A percentile compares a stretch with the other conserved stretches of the same genome.
phyloP scores from a whole-genome alignment of 1,140 invertebrate species.

The Bombus cullumanus region DNA sequence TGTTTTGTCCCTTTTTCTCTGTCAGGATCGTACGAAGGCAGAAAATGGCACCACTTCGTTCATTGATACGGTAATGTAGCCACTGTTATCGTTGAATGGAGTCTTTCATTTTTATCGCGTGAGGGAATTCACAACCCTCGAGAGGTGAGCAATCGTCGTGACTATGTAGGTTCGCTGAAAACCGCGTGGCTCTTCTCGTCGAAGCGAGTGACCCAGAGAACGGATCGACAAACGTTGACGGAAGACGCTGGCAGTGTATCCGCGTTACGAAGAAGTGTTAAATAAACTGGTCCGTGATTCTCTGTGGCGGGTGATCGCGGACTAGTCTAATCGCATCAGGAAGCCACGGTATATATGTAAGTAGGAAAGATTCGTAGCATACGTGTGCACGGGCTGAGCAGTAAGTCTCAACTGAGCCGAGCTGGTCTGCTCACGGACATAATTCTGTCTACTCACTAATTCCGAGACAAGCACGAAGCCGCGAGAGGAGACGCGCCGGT shows the following conservation, averaged over 20 bases:
- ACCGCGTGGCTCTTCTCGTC: not conserved
- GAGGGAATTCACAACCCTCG: not conserved
- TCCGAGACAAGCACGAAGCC: constrained; percentile 76
- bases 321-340: constrained; percentile 67
- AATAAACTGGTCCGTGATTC: constrained; percentile 60
- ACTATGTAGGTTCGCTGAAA: not conserved
- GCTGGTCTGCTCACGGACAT: constrained; percentile 80
- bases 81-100: constrained; percentile 34
- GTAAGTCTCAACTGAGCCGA: constrained; percentile 81
- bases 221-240: not conserved
- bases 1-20: too few relatives aligned
- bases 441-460: constrained; percentile 83
- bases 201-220: constrained; percentile 13
- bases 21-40: too few relatives aligned
- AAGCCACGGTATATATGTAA: constrained; percentile 59
- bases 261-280: constrained; percentile 46
- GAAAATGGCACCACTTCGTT: not conserved
- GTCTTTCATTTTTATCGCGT: not conserved
- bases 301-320: constrained; percentile 33
- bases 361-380: constrained; percentile 65
- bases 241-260: not conserved
- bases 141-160: too few relatives aligned
- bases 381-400: constrained; percentile 80
- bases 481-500: constrained; percentile 69
- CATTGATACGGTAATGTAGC: not conserved